Percentiles rank a stretch among this genome's conserved stretches.
These are phyloP conservation scores for Eulithis testata DNA, from an alignment of 2,888 invertebrate species.

Conservation along the genomic window DNA sequence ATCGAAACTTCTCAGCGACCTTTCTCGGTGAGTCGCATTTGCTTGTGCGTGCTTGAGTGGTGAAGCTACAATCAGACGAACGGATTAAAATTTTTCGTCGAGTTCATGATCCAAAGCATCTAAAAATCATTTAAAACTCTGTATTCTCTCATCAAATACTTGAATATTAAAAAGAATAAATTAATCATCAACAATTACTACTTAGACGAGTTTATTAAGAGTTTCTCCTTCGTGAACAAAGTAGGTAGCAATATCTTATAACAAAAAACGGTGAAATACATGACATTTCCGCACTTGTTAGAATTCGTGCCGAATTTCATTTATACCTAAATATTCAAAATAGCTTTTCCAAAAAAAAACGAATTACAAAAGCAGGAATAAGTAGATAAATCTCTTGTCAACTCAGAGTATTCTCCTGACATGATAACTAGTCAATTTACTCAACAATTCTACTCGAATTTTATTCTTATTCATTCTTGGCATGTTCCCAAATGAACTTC, in stretches of 20 bases:
- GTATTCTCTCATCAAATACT: too few relatives aligned
- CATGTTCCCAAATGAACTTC: constrained; percentile 24
- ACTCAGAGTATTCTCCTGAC: constrained; percentile 6
- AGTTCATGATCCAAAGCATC: too few relatives aligned
- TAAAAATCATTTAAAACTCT: too few relatives aligned
- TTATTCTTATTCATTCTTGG: constrained; percentile 19
- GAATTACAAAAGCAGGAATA: constrained; percentile 13
- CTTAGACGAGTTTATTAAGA: too few relatives aligned
- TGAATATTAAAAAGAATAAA: too few relatives aligned
- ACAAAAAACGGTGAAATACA: too few relatives aligned
- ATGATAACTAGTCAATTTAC: constrained; percentile 18
- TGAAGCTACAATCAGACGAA: constrained; percentile 12
- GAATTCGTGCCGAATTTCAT: too few relatives aligned
- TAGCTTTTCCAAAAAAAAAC: not conserved
- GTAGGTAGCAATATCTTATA: too few relatives aligned
- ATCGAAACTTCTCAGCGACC: constrained; percentile 20
- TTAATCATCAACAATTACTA: too few relatives aligned
- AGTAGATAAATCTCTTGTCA: constrained; percentile 22
- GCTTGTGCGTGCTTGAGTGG: constrained; percentile 19
- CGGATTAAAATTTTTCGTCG: constrained; percentile 16
- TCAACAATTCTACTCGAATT: constrained; percentile 24
- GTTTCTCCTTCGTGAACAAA: too few relatives aligned
- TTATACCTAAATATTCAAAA: too few relatives aligned
- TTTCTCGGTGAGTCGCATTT: constrained; percentile 25
- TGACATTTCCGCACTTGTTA: too few relatives aligned